Evolutionary conservation across 2,888 invertebrate species (phyloP), one percentile per base, ranked within the genome.

Genomic region (Tinea semifulvella): DNA sequence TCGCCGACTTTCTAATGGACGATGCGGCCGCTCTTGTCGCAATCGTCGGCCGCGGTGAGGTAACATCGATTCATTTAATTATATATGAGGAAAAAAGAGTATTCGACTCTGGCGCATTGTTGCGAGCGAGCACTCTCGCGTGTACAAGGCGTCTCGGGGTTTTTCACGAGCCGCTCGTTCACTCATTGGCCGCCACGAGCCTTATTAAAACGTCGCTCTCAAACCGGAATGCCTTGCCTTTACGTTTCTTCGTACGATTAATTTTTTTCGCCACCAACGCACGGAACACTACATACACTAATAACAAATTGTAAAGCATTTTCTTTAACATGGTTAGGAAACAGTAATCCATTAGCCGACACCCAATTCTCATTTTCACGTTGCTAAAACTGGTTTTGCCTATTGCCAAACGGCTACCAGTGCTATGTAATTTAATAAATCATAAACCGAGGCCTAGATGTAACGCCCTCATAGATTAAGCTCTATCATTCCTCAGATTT

Each of bases 1-100:
- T 77, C 73, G 70, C 74, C 69, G 74, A 80, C 79, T 79, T 80
- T 80, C 80, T 80, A 80, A 80, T 79, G 77, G 77, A 72, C 77
- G 75, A 76, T 75, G 70, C 70, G 76, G 70, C 63, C 67, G 65
- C 60, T 73, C 73, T 79, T 75, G 79, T 76, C 76, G 77, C 79
- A 77, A 77, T 76, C 67, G 69, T 65, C 67, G 63, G 60, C 61
- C 56, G 58, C 61, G 66, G 71, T 79, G 74, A 77, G 77, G 79
- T 80, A 79, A 80, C 74, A 68, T 63, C 66, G 64, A 74, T 72
- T 74, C 65, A 69, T 75, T 75, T 76, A 76, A 77, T 75, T 74
- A 71, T 68, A 66, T 60, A 61, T 60, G 61, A 61, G 58, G 60
- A 58, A 63, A 70, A 65, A 62, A 65, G 53, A 57, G 58, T 61